phyloP scores from a whole-genome alignment of 2,797 vertebrate genomes.

The Champsocephalus gunnari region DNA sequence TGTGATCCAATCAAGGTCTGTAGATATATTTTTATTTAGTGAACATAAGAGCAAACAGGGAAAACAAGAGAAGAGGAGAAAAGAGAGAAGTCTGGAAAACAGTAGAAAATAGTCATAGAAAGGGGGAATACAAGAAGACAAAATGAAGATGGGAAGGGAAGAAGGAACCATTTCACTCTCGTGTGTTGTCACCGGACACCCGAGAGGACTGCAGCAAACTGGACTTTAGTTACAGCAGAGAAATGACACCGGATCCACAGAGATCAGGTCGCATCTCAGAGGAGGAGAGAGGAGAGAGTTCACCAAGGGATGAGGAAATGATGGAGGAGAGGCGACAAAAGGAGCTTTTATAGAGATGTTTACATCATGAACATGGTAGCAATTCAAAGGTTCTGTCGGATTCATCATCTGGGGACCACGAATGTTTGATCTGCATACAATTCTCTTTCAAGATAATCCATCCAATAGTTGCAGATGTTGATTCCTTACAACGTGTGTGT shows the following conservation, averaged over 20 bases:
- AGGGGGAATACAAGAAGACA: background rate
- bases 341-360: background rate
- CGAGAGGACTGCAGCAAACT: conserved; percentile 42
- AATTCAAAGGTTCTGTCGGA: background rate
- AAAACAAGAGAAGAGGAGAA: too few species aligned
- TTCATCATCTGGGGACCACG: background rate
- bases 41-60: too few species aligned
- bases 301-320: background rate
- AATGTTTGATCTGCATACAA: too few species aligned
- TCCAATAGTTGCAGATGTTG: too few species aligned
- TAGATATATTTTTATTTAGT: too few species aligned
- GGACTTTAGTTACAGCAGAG: conserved; percentile 72
- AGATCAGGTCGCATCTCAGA: conserved; percentile 58
- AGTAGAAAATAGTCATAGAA: background rate
- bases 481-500: background rate
- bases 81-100: too few species aligned
- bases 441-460: too few species aligned
- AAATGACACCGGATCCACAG: conserved; percentile 60
- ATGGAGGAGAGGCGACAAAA: conserved; percentile 5
- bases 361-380: background rate
- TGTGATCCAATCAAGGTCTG: too few species aligned
- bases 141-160: background rate
- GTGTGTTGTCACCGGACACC: conserved; percentile 48
- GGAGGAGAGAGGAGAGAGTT: background rate
- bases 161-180: background rate